Evolutionary conservation across 1,140 invertebrate genomes (phyloP).

Genomic region (Zaprionus taronus): DNA sequence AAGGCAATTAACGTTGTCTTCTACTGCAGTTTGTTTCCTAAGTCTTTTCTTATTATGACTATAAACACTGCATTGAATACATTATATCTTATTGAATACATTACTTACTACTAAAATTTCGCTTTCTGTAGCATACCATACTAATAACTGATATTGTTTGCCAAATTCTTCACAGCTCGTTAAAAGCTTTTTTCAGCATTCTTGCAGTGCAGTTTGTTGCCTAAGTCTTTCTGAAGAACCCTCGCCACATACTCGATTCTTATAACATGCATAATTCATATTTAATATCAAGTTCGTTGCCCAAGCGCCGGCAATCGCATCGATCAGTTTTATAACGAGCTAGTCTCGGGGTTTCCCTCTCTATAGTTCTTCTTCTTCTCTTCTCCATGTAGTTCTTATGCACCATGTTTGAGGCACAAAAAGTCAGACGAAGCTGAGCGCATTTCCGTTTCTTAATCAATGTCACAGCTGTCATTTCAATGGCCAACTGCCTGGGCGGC

Average conservation of each 20-base stretch:
- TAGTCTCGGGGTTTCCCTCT: neutral
- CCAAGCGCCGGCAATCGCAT: constrained; percentile 45
- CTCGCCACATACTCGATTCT: neutral
- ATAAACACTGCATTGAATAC: too few species aligned
- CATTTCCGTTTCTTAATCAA: constrained; percentile 80
- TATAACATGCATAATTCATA: constrained; percentile 46
- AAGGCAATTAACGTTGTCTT: too few species aligned
- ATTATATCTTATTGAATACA: too few species aligned
- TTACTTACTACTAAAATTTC: too few species aligned
- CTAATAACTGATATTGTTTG: neutral
- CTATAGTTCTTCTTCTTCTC: neutral
- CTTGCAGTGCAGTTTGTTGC: constrained; percentile 9
- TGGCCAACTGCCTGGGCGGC: constrained; percentile 52
- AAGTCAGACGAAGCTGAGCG: constrained; percentile 57
- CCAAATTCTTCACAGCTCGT: neutral
- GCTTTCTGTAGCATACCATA: neutral
- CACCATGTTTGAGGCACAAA: constrained; percentile 30
- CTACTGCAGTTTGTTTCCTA: constrained; percentile 6
- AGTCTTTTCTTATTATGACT: constrained; percentile 11
- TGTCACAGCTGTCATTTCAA: constrained; percentile 66
- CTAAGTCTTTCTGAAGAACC: constrained; percentile 37
- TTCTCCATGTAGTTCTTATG: neutral
- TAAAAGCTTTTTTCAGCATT: neutral
- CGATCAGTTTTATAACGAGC: constrained; percentile 42
- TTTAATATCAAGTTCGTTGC: constrained; percentile 38